phyloP scores from a whole-genome alignment of 2,888 invertebrate genomes.

The Vesta saturnalis region DNA sequence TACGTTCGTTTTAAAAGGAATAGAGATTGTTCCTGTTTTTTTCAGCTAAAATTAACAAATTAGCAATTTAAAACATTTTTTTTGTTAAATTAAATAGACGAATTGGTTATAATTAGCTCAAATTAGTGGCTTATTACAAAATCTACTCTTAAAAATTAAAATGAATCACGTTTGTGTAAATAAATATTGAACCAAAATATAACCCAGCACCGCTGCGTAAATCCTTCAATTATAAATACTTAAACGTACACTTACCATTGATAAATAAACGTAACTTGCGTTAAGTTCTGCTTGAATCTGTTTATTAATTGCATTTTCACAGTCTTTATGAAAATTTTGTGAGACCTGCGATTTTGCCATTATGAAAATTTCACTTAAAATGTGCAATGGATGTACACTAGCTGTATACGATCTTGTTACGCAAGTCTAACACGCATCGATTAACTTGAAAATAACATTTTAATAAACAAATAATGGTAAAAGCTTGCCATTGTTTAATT shows the following conservation, averaged over 20 bases:
- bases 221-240: not conserved
- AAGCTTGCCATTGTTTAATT: too few species aligned
- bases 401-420: not conserved
- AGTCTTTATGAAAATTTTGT: slow-evolving; percentile 73
- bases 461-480: not conserved
- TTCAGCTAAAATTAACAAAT: too few species aligned
- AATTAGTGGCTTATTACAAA: too few species aligned
- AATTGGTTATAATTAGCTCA: too few species aligned
- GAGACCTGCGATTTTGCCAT: slow-evolving; percentile 64
- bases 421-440: slow-evolving; percentile 7
- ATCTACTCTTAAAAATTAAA: not conserved
- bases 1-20: too few species aligned
- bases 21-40: too few species aligned
- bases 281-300: slow-evolving; percentile 80
- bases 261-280: slow-evolving; percentile 78
- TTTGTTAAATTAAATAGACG: too few species aligned
- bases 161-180: too few species aligned
- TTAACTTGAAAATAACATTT: not conserved
- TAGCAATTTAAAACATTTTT: too few species aligned
- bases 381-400: not conserved
- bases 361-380: not conserved
- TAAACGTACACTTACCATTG: slow-evolving; percentile 69
- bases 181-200: slow-evolving; percentile 7
- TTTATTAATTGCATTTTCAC: slow-evolving; percentile 73
- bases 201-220: not conserved